Base-by-base conservation (phyloP, 2,797 vertebrate genomes). In the Craterocephalus amniculus region DNA sequence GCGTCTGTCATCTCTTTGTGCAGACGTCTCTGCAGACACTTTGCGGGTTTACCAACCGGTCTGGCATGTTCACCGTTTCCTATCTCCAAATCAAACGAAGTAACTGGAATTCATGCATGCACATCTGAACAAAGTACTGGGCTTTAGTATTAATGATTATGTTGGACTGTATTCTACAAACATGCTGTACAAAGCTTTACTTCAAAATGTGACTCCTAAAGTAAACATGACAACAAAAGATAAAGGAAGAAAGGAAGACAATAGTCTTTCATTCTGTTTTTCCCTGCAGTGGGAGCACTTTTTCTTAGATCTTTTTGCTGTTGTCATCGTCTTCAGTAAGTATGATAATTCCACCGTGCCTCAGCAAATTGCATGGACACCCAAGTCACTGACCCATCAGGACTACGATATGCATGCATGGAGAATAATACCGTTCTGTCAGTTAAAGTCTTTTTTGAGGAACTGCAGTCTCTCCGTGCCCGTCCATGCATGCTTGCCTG, bases 181-280 rank as follows among this genome's bases (percentile, higher is more conserved):
- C 67, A 76, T 76, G 61, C 69, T 72, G 64, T 68, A 65, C 71
- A 79, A 73, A 56, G 67, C 45, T 31, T 61, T 61, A 78, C 67
- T 68, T 68, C 2, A 55, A 71, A 70, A 20, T 49, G 59, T 49
- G 56, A 57, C 65, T 75, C 73, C 45, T 54, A 76, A 59, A 55
- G 49, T 70, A 29, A 80, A 72, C 66, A 54, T 55, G 11, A 34
- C 31, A 60, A 64, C 64, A 71, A 69, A 32, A 55, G 70, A 69
- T 0, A 0, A 59, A 43, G 18, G 64, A 18, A 54, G 34, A 36
- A 14, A 22, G 49, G 29, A 49, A 16, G 58, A 62, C 61, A 69
- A 55, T 22, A 63, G 34, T 63, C 40, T 10, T 31, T 76, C 43
- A 34, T 75, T 45, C 22, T 60, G 43, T 13, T 40, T 57, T 62